phyloP scores from a whole-genome alignment of 2,888 invertebrate genomes.

The Lepidocyrtoides sp. region DNA sequence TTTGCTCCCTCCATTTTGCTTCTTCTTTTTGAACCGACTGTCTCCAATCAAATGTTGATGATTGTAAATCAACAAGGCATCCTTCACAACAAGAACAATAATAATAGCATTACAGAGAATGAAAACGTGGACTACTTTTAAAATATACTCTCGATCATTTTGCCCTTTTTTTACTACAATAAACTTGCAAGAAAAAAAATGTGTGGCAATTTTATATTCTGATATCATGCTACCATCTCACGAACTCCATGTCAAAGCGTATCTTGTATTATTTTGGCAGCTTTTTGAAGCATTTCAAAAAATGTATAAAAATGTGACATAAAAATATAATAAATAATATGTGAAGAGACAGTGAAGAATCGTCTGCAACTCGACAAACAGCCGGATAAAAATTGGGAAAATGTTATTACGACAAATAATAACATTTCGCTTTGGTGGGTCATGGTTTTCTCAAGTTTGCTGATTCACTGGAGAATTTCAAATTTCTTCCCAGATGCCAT shows the following conservation, averaged over 20 bases:
- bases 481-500: neutral
- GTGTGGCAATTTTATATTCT: neutral
- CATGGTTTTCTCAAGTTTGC: constrained; percentile 3
- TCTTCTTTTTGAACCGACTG: constrained; percentile 53
- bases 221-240: neutral
- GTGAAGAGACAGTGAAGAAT: neutral
- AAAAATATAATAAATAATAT: neutral
- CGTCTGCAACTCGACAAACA: neutral
- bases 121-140: neutral
- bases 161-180: neutral
- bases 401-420: neutral
- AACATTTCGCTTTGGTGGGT: neutral
- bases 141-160: no score
- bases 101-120: constrained; percentile 3
- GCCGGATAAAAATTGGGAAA: neutral
- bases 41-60: constrained; percentile 87
- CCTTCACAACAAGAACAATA: constrained; percentile 86
- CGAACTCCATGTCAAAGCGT: neutral
- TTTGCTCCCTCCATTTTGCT: constrained; percentile 23
- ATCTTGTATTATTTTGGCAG: neutral
- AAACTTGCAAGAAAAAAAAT: constrained; percentile 7
- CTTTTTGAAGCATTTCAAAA: neutral
- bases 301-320: neutral
- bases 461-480: constrained; percentile 7
- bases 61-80: constrained; percentile 90